Base-by-base conservation (phyloP, 2,113 vertebrate species). In the Athene cunicularia region DNA sequence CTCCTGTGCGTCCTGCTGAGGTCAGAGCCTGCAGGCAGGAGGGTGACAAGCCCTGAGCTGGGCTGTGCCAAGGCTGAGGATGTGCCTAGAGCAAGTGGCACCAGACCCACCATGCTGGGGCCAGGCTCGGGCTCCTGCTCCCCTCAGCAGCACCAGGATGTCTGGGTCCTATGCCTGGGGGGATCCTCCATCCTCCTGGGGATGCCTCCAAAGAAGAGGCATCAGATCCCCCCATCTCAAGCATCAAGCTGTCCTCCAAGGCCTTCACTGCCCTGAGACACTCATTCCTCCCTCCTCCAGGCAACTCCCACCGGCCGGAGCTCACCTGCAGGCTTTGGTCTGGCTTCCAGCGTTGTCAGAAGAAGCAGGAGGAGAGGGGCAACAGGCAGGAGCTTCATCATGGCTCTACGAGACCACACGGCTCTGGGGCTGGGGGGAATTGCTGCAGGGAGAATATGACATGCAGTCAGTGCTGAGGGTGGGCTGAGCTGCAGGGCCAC, bases 311-410 rank as follows among this genome's bases (percentile, higher is more conserved):
- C 27, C 1, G 1, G 15, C 39, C 18, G 4, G 45, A 7, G 35
- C 97, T 98, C 97, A 98, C 98, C 98, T 98, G 97, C 24, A 33
- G 90, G 32, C 60, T 96, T 97, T 50, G 95, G 96, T 86, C 96
- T 97, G 89, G 98, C 99, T 63, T 97, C 90, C 93, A 98, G 80
- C 6, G 76, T 37, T 11, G 96, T 96, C 45, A 97, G 97, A 90
- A 98, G 79, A 94, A 91, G 97, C 79, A 99, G 97, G 35, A 98
- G 43, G 30, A 98, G 59, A 56, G 95, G 68, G 19, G 88, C 35
- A 39, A 94, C 2, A 4, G 92, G 53, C 74, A 98, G 90, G 55
- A 90, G 93, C 70, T 95, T 98, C 98, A 98, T 98, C 97, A 5
- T 50, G 90, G 74, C 82, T 72, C 81, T 83, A 71, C 0, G 5